phyloP scores from a whole-genome alignment of 64 coral and sea anemone genomes.

The Montipora cactus region DNA sequence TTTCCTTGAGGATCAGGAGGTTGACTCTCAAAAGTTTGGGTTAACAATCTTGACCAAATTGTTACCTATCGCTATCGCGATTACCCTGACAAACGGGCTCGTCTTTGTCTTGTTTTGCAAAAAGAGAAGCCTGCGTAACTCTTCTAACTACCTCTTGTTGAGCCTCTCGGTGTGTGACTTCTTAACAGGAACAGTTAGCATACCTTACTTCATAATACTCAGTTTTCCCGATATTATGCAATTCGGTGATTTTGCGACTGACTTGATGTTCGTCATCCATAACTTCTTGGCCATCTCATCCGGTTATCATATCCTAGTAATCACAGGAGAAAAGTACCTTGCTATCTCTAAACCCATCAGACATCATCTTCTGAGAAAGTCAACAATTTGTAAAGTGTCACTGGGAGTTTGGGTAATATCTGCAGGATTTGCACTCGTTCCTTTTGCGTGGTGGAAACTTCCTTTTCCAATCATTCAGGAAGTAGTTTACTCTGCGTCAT shows the following conservation, averaged over 20 bases:
- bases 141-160: constrained; percentile 80
- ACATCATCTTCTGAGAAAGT: constrained; percentile 26
- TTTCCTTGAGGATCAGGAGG: background rate
- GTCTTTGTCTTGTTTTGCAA: constrained; percentile 71
- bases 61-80: constrained; percentile 50
- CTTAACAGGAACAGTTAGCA: constrained; percentile 68
- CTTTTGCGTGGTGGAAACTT: background rate
- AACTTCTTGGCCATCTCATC: constrained; percentile 35
- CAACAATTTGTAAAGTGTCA: background rate
- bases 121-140: constrained; percentile 40
- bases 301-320: constrained; percentile 42
- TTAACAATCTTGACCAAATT: background rate
- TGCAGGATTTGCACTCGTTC: background rate
- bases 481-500: constrained; percentile 18
- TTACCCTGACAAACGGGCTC: constrained; percentile 58
- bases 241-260: background rate
- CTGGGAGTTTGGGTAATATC: constrained; percentile 26
- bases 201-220: constrained; percentile 33
- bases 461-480: background rate
- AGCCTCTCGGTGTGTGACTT: constrained; percentile 74
- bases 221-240: background rate
- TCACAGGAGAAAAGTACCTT: constrained; percentile 65
- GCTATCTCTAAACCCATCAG: constrained; percentile 47
- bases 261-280: background rate
- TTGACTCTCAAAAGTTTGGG: background rate